These are phyloP conservation scores for Geothlypis trichas DNA, from an alignment of 2,113 vertebrate species.

Conservation along the genomic window DNA sequence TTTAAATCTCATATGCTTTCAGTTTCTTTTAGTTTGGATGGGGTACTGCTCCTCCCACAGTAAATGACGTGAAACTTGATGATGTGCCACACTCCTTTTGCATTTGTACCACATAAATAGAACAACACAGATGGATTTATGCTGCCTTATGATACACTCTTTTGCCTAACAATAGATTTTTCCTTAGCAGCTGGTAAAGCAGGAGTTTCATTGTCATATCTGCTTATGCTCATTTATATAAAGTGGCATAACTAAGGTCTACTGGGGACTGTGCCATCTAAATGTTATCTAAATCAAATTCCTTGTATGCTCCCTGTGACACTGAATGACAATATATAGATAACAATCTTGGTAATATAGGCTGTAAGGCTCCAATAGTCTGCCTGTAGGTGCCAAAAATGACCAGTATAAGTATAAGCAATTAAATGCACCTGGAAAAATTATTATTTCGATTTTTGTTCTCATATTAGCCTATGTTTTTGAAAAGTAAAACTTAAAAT, in stretches of 20 bases:
- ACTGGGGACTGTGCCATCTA: background rate
- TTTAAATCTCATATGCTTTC: background rate
- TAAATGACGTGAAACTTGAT: background rate
- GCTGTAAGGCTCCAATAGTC: background rate
- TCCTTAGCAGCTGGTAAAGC: background rate
- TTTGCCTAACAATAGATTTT: background rate
- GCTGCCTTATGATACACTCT: background rate
- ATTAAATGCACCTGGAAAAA: background rate
- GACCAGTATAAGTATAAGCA: background rate
- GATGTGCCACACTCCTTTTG: background rate
- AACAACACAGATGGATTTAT: background rate
- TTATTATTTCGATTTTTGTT: background rate
- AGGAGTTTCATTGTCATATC: background rate
- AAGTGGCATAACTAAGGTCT: background rate
- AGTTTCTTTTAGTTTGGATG: background rate
- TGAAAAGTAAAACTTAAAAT: background rate
- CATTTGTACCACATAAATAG: background rate
- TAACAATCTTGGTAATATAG: background rate
- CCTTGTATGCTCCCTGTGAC: background rate
- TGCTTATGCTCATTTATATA: background rate
- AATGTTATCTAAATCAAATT: background rate
- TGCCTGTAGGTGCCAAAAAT: background rate
- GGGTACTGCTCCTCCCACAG: background rate
- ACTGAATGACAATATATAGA: background rate
- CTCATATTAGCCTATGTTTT: background rate